phyloP scores from a whole-genome alignment of 2,113 vertebrate genomes.

The Ammodytes marinus region DNA sequence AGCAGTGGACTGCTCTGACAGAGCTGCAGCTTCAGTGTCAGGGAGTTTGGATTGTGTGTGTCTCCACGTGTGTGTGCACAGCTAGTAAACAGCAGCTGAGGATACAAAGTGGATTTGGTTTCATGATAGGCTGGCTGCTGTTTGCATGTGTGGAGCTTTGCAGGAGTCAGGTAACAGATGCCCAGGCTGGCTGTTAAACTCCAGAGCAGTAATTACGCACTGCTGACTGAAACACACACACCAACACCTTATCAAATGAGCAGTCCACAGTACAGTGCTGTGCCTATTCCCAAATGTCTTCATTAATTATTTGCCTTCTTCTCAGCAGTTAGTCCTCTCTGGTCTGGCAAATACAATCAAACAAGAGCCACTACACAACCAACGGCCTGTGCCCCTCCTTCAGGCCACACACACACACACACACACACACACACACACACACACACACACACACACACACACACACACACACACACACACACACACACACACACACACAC shows the following conservation, averaged over 20 bases:
- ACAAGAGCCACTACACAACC: background rate
- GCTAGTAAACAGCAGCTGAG: conserved; percentile 37
- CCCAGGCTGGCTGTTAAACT: conserved; percentile 50
- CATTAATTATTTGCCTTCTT: conserved; percentile 45
- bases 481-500: background rate
- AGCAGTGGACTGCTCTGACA: background rate
- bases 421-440: rapidly evolving
- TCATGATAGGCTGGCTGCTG: conserved; percentile 27
- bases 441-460: background rate
- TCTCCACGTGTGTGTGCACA: background rate
- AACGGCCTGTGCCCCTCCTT: background rate
- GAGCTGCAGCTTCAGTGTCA: background rate
- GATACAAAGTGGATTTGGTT: conserved; percentile 44
- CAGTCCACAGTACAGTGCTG: conserved; percentile 21
- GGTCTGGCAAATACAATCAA: conserved; percentile 22
- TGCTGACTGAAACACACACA: conserved; percentile 12
- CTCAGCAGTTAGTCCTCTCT: conserved; percentile 22
- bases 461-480: background rate
- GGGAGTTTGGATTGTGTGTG: background rate
- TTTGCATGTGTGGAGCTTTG: conserved; percentile 47
- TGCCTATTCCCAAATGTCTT: conserved; percentile 58
- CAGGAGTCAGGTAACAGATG: conserved; percentile 67
- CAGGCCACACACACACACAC: background rate
- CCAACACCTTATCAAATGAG: conserved; percentile 34
- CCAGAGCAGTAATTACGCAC: conserved; percentile 53